These are phyloP conservation scores for Natrix natrix DNA, from an alignment of 2,797 vertebrate species.

Conservation along the genomic window DNA sequence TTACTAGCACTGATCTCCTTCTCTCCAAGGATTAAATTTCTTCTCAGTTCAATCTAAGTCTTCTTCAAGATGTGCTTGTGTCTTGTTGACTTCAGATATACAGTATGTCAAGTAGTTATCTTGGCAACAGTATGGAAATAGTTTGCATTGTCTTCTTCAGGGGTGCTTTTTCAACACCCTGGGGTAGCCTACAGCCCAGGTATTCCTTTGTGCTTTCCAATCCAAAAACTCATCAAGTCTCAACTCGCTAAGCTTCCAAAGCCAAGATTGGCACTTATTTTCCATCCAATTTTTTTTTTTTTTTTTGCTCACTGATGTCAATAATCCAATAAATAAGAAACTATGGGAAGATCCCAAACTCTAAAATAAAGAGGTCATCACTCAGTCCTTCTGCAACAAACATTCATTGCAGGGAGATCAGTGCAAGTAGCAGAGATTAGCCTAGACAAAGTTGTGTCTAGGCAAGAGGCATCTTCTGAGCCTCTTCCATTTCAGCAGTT, in stretches of 20 bases:
- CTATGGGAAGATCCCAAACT: neutral
- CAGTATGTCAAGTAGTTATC: neutral
- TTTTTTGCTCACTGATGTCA: neutral
- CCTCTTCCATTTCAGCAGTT: neutral
- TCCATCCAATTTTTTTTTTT: neutral
- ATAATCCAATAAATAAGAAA: neutral
- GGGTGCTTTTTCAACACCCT: neutral
- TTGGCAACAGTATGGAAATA: neutral
- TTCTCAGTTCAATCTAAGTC: neutral
- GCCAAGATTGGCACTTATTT: neutral
- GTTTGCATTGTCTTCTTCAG: neutral
- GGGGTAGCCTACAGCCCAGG: neutral
- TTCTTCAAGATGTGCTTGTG: neutral
- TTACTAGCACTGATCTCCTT: neutral
- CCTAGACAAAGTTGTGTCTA: neutral
- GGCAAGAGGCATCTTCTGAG: neutral
- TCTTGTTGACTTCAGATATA: neutral
- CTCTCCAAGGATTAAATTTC: neutral
- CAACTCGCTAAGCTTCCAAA: neutral
- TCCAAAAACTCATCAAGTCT: neutral
- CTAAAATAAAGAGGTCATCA: neutral
- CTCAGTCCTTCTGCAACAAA: no score
- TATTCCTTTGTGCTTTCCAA: neutral
- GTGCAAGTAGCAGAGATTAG: no score
- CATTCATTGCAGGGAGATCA: no score